A percentile compares a stretch with the other conserved stretches of the same genome.
Evolutionary conservation across 2,113 vertebrate genomes (phyloP).

Genomic region (Conger conger): DNA sequence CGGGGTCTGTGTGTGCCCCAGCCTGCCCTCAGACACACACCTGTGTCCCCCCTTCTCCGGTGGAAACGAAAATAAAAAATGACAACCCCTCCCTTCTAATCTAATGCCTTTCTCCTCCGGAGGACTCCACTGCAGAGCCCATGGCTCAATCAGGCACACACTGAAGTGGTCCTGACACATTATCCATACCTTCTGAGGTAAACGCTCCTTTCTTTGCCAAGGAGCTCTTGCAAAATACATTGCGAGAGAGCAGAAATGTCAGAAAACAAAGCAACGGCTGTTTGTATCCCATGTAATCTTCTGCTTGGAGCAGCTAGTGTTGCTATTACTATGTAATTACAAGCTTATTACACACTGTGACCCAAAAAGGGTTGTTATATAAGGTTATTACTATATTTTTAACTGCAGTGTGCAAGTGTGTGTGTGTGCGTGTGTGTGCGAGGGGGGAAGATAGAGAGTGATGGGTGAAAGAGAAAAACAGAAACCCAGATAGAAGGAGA

Average conservation of each 20-base stretch:
- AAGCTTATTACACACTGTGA: not conserved
- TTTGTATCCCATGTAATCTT: not conserved
- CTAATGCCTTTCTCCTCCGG: not conserved
- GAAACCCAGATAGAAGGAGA: slow-evolving; percentile 19
- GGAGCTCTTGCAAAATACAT: not conserved
- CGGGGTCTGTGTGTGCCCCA: not conserved
- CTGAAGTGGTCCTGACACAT: not conserved
- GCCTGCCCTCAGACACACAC: not conserved
- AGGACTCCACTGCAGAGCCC: not conserved
- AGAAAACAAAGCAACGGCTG: not conserved
- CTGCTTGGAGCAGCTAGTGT: not conserved
- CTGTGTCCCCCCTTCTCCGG: not conserved
- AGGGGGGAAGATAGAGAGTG: not conserved
- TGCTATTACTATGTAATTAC: not conserved
- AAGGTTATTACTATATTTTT: not conserved
- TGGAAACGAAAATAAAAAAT: not conserved
- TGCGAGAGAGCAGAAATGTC: not conserved
- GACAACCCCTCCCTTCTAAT: not conserved
- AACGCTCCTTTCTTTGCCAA: not conserved
- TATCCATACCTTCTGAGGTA: not conserved
- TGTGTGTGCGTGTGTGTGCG: not conserved
- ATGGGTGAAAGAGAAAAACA: slow-evolving; percentile 26
- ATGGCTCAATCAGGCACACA: not conserved
- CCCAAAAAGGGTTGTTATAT: not conserved
- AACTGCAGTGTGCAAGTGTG: not conserved